Conservation (phyloP, 2,888 invertebrate species). For the Agrotis clavis region DNA sequence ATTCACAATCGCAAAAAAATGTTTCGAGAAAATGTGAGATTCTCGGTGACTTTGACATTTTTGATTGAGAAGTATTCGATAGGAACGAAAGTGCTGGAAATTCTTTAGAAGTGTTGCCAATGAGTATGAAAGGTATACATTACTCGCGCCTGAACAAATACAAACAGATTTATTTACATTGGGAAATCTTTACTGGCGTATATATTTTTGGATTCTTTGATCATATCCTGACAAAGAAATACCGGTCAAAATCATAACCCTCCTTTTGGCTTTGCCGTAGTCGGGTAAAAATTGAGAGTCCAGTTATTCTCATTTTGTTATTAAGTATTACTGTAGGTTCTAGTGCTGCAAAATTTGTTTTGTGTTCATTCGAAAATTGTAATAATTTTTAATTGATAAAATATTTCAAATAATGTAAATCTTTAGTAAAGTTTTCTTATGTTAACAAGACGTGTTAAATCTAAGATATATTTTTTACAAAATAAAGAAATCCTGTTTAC, state of each 20-base stretch:
- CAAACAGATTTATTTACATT: constrained; percentile 22
- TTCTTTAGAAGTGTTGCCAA: neutral
- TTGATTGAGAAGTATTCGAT: neutral
- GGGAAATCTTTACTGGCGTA: neutral
- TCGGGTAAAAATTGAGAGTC: too few species aligned
- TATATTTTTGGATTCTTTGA: neutral
- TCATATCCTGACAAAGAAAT: neutral
- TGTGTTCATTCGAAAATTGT: neutral
- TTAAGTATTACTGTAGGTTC: too few species aligned
- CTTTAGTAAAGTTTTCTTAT: neutral
- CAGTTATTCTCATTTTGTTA: too few species aligned
- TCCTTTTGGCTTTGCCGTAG: too few species aligned
- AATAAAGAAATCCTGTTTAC: too few species aligned
- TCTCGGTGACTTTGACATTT: neutral
- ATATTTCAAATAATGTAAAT: neutral
- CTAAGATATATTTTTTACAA: too few species aligned
- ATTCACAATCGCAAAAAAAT: too few species aligned
- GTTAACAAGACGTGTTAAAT: too few species aligned
- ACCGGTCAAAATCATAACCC: too few species aligned
- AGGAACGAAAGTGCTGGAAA: neutral
- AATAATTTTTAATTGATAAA: neutral
- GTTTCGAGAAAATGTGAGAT: too few species aligned
- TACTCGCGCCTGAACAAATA: constrained; percentile 20
- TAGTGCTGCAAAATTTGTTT: neutral
- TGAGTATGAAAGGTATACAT: neutral